Conservation (phyloP, 2,888 invertebrate species). For the Teinopalpus imperialis region DNA sequence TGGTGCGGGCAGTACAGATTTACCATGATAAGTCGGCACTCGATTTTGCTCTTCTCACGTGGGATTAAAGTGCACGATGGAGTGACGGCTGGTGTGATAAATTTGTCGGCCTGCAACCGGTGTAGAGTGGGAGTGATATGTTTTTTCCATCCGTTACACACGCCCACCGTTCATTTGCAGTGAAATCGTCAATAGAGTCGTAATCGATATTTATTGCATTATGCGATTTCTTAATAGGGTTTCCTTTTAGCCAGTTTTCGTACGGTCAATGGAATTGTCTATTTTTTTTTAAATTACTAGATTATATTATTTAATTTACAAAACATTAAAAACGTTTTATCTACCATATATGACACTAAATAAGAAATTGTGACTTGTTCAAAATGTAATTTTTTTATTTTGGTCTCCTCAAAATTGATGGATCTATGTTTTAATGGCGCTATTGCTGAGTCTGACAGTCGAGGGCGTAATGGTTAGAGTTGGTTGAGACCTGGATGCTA, state of each 20-base stretch:
- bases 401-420: too few species aligned
- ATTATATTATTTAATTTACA: too few species aligned
- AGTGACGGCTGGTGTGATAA: slow-evolving; percentile 36
- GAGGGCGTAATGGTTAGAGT: too few species aligned
- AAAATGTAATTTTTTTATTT: too few species aligned
- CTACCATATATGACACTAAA: too few species aligned
- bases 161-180: slow-evolving; percentile 64
- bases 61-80: slow-evolving; percentile 46
- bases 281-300: too few species aligned
- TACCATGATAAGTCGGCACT: slow-evolving; percentile 42
- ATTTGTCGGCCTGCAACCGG: slow-evolving; percentile 56
- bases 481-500: too few species aligned
- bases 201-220: slow-evolving; percentile 49
- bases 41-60: slow-evolving; percentile 45
- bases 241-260: neutral
- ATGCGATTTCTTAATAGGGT: slow-evolving; percentile 49
- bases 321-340: too few species aligned
- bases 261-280: too few species aligned
- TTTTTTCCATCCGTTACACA: slow-evolving; percentile 69
- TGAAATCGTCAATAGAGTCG: slow-evolving; percentile 53
- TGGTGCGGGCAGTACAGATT: slow-evolving; percentile 66
- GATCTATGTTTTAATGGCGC: too few species aligned
- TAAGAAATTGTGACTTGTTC: too few species aligned
- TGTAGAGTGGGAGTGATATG: slow-evolving; percentile 77
- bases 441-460: too few species aligned